Base-by-base conservation (phyloP, 2,113 vertebrate species). In the Cisticola juncidis region DNA sequence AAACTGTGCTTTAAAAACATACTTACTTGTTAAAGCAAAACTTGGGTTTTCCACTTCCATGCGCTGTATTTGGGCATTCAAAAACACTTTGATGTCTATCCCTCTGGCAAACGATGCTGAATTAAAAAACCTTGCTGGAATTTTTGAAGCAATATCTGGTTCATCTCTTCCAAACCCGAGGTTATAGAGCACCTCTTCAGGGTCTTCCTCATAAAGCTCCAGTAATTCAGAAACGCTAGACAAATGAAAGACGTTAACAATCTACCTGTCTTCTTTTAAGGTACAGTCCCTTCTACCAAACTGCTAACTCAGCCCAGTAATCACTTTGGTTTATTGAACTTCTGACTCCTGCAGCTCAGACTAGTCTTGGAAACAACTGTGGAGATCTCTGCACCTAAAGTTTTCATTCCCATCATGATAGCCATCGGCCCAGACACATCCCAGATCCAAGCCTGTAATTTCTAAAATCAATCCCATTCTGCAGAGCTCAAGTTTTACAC, bases 21-120 rank as follows among this genome's bases (percentile, higher is more conserved):
- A 92, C 99, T 91, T 98, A 99, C 99, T 99, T 86, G 99, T 99
- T 93, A 99, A 98, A 93, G 99, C 99, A 81, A 98, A 99, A 98
- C 98, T 99, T 83, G 99, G 99, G 95, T 99, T 99, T 97, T 99
- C 99, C 95, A 99, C 97, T 97, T 99, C 99, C 98, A 99, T 98
- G 26, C 99, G 99, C 92, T 99, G 99, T 97, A 99, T 97, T 91
- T 99, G 99, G 40, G 99, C 99, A 97, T 97, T 99, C 94, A 99
- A 97, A 98, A 99, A 99, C 53, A 99, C 98, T 98, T 99, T 99
- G 95, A 99, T 99, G 97, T 99, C 99, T 81, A 99, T 99, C 90
- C 99, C 99, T 95, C 98, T 98, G n/a, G 99, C 99, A 90, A 97
- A 96, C 3, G 99, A 99, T 1, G 98, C 94, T 28, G 97, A 97